Evolutionary conservation across 2,888 invertebrate genomes (phyloP).

Genomic region (Yponomeuta sedellus): DNA sequence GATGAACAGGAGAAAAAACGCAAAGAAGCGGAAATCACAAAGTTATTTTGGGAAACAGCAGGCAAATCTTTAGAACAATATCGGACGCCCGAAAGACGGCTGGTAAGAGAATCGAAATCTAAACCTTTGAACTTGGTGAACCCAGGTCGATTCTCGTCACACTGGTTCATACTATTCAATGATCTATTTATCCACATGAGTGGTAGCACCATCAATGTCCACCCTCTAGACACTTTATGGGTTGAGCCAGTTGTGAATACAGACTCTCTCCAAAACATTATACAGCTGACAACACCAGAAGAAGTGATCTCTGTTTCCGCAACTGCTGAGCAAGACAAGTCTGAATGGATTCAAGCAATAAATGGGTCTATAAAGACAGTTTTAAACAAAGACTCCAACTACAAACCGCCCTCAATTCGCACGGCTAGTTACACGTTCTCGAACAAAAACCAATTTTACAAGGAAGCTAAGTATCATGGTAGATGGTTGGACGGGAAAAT

Average conservation of each 20-base stretch:
- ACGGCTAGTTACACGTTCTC: conserved; percentile 84
- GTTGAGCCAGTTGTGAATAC: conserved; percentile 83
- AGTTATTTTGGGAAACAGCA: conserved; percentile 84
- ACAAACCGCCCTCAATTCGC: conserved; percentile 82
- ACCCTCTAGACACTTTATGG: conserved; percentile 87
- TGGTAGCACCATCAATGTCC: conserved; percentile 79
- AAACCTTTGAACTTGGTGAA: conserved; percentile 82
- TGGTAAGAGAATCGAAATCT: conserved; percentile 85
- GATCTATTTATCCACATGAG: conserved; percentile 87
- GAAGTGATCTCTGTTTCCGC: conserved; percentile 83
- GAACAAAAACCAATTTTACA: conserved; percentile 80
- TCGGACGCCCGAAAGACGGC: conserved; percentile 80
- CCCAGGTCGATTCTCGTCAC: conserved; percentile 84
- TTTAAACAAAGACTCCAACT: conserved; percentile 77
- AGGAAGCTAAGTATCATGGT: conserved; percentile 87
- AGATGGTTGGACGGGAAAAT: conserved; percentile 89
- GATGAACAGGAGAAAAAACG: conserved; percentile 79
- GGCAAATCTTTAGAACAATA: conserved; percentile 79
- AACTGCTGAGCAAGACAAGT: conserved; percentile 81
- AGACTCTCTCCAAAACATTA: conserved; percentile 78
- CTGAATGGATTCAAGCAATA: conserved; percentile 86
- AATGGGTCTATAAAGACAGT: conserved; percentile 83
- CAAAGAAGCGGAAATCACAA: conserved; percentile 81
- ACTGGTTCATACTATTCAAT: conserved; percentile 88
- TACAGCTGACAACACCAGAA: conserved; percentile 87